Percentiles rank a stretch among this genome's conserved stretches.
These are phyloP conservation scores for Lateolabrax maculatus DNA, from an alignment of 2,797 vertebrate genomes.

Conservation along the genomic window DNA sequence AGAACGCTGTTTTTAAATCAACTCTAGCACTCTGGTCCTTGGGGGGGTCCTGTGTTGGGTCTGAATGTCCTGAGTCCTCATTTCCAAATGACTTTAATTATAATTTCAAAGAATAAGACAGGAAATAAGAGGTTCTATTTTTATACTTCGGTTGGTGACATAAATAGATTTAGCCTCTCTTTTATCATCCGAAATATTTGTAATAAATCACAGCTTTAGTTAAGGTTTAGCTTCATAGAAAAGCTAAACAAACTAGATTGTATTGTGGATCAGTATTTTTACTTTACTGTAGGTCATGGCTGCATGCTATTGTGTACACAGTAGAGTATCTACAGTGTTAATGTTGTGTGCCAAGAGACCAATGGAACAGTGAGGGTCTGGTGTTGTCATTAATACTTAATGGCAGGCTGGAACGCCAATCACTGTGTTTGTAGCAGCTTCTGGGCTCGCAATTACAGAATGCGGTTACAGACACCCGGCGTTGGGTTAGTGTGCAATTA, in stretches of 20 bases:
- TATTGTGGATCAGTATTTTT: conserved; percentile 1
- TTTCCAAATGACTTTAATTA: conserved; percentile 50
- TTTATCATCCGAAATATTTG: neutral
- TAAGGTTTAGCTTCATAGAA: neutral
- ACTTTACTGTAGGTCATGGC: conserved; percentile 26
- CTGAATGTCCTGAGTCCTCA: conserved; percentile 39
- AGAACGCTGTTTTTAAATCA: conserved; percentile 22
- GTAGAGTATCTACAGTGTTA: conserved; percentile 39
- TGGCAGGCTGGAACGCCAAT: conserved; percentile 69
- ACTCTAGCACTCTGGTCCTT: neutral
- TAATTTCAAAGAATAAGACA: conserved; percentile 44
- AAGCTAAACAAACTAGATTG: neutral
- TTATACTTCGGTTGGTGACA: neutral
- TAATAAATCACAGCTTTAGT: conserved; percentile 5
- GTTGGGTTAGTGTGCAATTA: conserved; percentile 76
- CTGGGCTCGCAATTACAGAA: conserved; percentile 80
- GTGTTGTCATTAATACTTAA: conserved; percentile 83
- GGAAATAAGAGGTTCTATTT: conserved; percentile 45
- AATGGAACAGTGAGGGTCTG: conserved; percentile 70
- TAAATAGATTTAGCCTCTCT: conserved; percentile 4
- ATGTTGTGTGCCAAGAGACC: conserved; percentile 55
- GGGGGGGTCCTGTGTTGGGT: conserved; percentile 39
- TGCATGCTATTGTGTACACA: conserved; percentile 24
- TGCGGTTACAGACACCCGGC: conserved; percentile 67
- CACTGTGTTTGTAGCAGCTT: conserved; percentile 64